Percentiles rank a stretch among this genome's conserved stretches.
These are phyloP conservation scores for Ommatoiulus sabulosus DNA, from an alignment of 2,888 invertebrate genomes.

Conservation along the genomic window DNA sequence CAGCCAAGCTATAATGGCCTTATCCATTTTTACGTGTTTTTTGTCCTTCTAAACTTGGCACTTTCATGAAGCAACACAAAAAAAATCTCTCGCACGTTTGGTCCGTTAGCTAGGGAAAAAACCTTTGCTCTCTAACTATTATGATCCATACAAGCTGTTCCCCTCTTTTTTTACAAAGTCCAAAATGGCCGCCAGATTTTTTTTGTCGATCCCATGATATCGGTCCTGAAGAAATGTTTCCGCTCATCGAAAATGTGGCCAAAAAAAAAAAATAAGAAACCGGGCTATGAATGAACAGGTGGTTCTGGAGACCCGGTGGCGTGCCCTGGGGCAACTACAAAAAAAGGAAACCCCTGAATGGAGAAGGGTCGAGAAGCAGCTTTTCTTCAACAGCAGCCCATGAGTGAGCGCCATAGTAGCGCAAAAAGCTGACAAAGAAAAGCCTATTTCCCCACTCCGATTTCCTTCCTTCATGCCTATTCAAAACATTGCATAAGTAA, in stretches of 20 bases:
- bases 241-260: neutral
- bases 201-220: neutral
- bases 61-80: neutral
- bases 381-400: neutral
- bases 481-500: conserved; percentile 4
- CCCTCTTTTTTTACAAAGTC: neutral
- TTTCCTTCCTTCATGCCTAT: neutral
- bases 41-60: neutral
- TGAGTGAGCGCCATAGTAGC: neutral
- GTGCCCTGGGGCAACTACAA: neutral
- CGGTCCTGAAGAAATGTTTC: neutral
- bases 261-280: neutral
- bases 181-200: conserved; percentile 12
- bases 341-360: conserved; percentile 25
- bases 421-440: neutral
- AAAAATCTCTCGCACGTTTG: neutral
- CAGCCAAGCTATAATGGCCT: neutral
- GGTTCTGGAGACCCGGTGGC: conserved; percentile 21
- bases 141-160: conserved; percentile 10
- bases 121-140: conserved; percentile 4
- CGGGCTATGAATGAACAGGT: conserved; percentile 20
- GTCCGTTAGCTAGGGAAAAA: conserved; percentile 10
- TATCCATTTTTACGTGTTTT: neutral
- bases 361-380: neutral
- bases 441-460: neutral